These are phyloP conservation scores for Phaethon lepturus DNA, from an alignment of 2,113 vertebrate genomes.

Conservation along the genomic window DNA sequence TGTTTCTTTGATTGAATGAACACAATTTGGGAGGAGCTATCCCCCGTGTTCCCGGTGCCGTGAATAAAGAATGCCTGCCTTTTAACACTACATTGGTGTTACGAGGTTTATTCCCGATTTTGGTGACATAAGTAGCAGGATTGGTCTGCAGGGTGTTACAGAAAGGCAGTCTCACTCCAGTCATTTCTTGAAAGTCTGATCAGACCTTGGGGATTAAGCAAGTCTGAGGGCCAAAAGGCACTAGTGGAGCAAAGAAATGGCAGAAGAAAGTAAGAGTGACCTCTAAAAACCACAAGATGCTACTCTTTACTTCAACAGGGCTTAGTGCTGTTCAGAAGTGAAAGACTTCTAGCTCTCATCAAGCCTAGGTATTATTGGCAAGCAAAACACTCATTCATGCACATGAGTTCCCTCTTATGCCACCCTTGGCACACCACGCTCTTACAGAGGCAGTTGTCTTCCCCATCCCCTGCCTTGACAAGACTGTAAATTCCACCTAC, in stretches of 20 bases:
- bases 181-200: background rate
- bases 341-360: background rate
- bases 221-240: background rate
- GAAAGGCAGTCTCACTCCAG: background rate
- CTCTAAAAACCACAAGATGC: background rate
- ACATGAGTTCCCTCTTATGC: background rate
- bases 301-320: background rate
- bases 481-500: background rate
- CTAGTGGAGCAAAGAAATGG: background rate
- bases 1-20: no score
- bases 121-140: background rate
- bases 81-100: no score
- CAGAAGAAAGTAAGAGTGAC: background rate
- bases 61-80: no score
- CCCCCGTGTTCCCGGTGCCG: no score
- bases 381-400: background rate
- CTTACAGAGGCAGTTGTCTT: background rate
- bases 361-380: background rate
- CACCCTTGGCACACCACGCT: fast-evolving
- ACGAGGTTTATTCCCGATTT: no score
- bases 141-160: background rate
- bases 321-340: background rate
- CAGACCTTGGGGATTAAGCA: background rate
- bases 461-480: background rate
- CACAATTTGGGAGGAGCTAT: no score